Percentiles rank a stretch among this genome's conserved stretches.
phyloP scores from a whole-genome alignment of 1,140 invertebrate genomes.

The Pseudomyrmex sp. region DNA sequence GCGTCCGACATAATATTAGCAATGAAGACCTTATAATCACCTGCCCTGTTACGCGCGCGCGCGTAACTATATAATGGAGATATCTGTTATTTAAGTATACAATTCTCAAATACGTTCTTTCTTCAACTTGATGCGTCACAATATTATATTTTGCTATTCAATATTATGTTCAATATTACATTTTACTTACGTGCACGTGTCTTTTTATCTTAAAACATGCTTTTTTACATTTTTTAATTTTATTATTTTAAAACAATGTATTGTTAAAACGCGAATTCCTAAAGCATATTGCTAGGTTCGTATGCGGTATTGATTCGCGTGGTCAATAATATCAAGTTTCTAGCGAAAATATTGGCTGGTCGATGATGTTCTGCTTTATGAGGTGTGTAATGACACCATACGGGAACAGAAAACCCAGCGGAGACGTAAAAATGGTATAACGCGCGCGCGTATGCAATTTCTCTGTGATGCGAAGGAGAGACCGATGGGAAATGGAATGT shows the following conservation, averaged over 20 bases:
- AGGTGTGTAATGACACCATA: conserved; percentile 75
- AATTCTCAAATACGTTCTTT: neutral
- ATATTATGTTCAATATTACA: neutral
- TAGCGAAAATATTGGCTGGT: conserved; percentile 45
- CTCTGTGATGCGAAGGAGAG: neutral
- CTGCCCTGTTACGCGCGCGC: conserved; percentile 31
- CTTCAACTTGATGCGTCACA: neutral
- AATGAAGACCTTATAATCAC: conserved; percentile 68
- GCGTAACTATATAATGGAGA: conserved; percentile 54
- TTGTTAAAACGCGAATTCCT: neutral
- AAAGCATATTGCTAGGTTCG: neutral
- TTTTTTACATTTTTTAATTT: neutral
- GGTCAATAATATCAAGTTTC: conserved; percentile 67
- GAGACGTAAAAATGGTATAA: conserved; percentile 74
- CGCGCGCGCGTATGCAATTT: conserved; percentile 57
- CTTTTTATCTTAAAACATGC: neutral
- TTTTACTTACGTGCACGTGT: neutral
- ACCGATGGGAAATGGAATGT: conserved; percentile 41
- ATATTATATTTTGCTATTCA: neutral
- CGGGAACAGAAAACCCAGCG: conserved; percentile 74
- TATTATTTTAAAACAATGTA: no score
- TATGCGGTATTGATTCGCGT: conserved; percentile 30
- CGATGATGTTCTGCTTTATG: conserved; percentile 74
- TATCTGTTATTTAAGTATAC: conserved; percentile 6
- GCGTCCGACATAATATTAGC: conserved; percentile 63